Evolutionary conservation across 2,113 vertebrate genomes (phyloP).

Genomic region (Condylura cristata): DNA sequence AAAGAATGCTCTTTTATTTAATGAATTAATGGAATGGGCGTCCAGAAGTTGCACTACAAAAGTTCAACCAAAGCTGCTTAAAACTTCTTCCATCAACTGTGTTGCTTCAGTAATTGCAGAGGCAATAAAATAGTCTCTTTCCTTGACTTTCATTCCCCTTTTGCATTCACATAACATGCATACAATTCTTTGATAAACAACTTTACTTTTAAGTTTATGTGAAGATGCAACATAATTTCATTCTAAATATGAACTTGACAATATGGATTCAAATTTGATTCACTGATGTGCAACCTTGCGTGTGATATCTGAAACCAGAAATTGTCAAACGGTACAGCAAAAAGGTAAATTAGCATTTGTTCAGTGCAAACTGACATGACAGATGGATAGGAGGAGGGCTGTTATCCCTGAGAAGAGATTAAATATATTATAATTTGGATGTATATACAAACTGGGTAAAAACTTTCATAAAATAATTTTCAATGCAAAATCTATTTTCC

Average conservation of each 20-base stretch:
- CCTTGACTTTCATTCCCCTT: slow-evolving; percentile 44
- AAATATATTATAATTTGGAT: slow-evolving; percentile 76
- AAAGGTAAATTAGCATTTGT: slow-evolving; percentile 80
- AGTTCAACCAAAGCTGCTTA: slow-evolving; percentile 73
- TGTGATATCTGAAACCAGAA: slow-evolving; percentile 76
- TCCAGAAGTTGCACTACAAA: slow-evolving; percentile 56
- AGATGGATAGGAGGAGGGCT: slow-evolving; percentile 76
- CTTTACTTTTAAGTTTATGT: slow-evolving; percentile 62
- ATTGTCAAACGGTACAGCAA: slow-evolving; percentile 77
- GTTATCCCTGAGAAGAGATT: slow-evolving; percentile 66
- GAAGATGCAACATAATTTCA: slow-evolving; percentile 71
- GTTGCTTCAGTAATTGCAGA: slow-evolving; percentile 39
- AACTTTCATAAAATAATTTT: slow-evolving; percentile 62
- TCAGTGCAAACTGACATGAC: slow-evolving; percentile 75
- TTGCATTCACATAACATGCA: slow-evolving; percentile 29
- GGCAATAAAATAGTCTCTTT: slow-evolving; percentile 18
- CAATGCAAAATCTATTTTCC: slow-evolving; percentile 55
- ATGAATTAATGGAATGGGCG: slow-evolving; percentile 64
- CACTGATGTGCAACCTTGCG: slow-evolving; percentile 76
- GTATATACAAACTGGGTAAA: slow-evolving; percentile 66
- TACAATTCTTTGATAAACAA: slow-evolving; percentile 31
- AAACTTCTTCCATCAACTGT: slow-evolving; percentile 70
- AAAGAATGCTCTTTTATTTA: slow-evolving; percentile 56
- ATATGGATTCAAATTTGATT: slow-evolving; percentile 77
- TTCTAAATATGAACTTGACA: slow-evolving; percentile 77